Base-by-base conservation (phyloP, 2,113 vertebrate species). In the Eleginops maclovinus region DNA sequence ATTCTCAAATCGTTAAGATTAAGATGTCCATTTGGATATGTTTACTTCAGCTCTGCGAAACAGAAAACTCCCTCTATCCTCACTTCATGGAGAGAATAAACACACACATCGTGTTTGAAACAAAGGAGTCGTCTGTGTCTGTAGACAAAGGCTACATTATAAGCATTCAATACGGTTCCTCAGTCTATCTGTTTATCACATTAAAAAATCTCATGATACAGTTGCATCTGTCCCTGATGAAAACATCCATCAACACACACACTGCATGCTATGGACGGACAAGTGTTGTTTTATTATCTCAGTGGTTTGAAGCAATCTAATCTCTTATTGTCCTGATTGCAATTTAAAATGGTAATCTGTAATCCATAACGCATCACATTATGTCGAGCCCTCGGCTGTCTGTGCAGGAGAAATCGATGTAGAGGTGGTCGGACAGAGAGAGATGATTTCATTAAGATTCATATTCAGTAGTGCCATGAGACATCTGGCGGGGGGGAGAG, bases 391-490 rank as follows among this genome's bases (percentile, higher is more conserved):
- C 82, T 75, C 61, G 4, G 43, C 71, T 63, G 82, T 53, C 83
- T 72, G 58, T 59, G 54, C 28, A 5, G 71, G 49, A 49, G 65
- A 46, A 75, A 88, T 90, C 83, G 46, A 90, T 90, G 59, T 14
- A 73, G 79, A 72, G 77, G 72, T 66, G 62, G 86, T 76, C 71
- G 53, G 74, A 47, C 50, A 24, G 43, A 74, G 81, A 55, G 81
- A 84, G 74, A 89, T 79, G 77, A 84, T 88, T 89, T 90, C 81
- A 89, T 90, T 82, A 88, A 67, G 79, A 88, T 79, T 83, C 82
- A 76, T 83, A 70, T 72, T 65, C 53, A 49, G 71, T 22, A 22
- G 63, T 16, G 59, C 55, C 46, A 16, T 51, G 46, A 79, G 78
- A 59, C 62, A 51, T 55, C 74, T 60, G 80, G 46, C 67, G 31